phyloP scores from a whole-genome alignment of 2,888 invertebrate species.

The Ethmia dodecea region DNA sequence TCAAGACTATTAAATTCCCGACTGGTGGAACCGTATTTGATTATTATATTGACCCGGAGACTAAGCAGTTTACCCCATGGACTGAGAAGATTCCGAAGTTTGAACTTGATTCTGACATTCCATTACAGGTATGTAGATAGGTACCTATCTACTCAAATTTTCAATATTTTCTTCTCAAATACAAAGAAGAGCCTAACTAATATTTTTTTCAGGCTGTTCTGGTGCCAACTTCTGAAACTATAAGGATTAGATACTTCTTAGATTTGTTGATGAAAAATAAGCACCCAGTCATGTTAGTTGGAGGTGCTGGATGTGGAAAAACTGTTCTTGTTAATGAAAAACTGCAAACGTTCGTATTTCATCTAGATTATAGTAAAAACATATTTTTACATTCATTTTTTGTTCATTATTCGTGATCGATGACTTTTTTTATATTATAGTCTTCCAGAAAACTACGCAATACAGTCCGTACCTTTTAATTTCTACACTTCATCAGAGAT shows the following conservation, averaged over 20 bases:
- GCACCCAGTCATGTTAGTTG: constrained; percentile 96
- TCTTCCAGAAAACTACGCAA: constrained; percentile 90
- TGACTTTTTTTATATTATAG: constrained; percentile 39
- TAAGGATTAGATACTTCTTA: constrained; percentile 91
- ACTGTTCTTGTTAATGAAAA: constrained; percentile 89
- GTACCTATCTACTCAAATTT: neutral
- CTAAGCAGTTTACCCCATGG: constrained; percentile 94
- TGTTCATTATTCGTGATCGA: too few species aligned
- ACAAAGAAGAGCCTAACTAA: neutral
- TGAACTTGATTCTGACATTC: constrained; percentile 93
- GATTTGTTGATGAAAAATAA: constrained; percentile 92
- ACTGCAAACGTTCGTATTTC: constrained; percentile 65
- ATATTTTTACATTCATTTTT: too few species aligned
- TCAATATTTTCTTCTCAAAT: neutral
- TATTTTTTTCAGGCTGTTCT: constrained; percentile 83
- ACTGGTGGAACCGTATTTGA: constrained; percentile 95
- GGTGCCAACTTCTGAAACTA: constrained; percentile 96
- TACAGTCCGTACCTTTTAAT: constrained; percentile 96
- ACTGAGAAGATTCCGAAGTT: constrained; percentile 92
- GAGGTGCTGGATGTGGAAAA: constrained; percentile 95
- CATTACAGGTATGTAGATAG: constrained; percentile 83
- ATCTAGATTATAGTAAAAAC: neutral
- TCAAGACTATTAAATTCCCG: constrained; percentile 96
- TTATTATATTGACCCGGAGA: constrained; percentile 93
- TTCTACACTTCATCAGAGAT: constrained; percentile 97